Base-by-base conservation (phyloP, 2,888 invertebrate species). In the Sthenelais limicola region DNA sequence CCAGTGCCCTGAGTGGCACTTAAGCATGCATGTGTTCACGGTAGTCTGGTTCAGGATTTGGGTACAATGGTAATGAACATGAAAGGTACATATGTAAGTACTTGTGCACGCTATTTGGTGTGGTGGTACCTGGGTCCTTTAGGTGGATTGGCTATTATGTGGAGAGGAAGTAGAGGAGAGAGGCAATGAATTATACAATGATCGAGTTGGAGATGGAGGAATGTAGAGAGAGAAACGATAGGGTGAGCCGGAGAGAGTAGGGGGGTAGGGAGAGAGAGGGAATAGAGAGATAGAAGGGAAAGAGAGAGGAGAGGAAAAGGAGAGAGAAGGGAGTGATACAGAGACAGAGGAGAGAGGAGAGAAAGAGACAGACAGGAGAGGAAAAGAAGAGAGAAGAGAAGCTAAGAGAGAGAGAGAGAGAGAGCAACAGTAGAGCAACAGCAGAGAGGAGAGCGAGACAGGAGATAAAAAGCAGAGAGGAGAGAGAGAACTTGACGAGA, bases 251-350 rank as follows among this genome's bases (percentile, higher is more conserved):
- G 21, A 35, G 3, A 51, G 26, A 30, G 58, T 1, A 24, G 28
- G 33, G 33, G 18, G 58, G 33, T 21, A 48, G 49, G 33, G 47
- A 26, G 28, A 58, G 33, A 24, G 28, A 43, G 24, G 33, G 12
- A 28, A 30, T 33, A 24, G 3, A 33, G 51, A 0, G 33, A 12
- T 1, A 21, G 49, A 30, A 18, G 5, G 12, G 32, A 51, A 30
- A 38, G 2, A 24, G 28, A 26, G 26, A 24, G 26, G 18, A 28
- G 48, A n/a, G 43, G 35, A 15, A 47, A 28, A 47, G 32, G 30
- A 21, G 15, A 35, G 32, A 26, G 51, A 43, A 72, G 30, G 58
- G 62, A 72, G 49, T n/a, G 49, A 24, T 49, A 28, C 18, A 33
- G 66, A 28, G 15, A 15, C 24, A 2, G 9, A 43, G 21, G 28